A percentile compares a stretch with the other conserved stretches of the same genome.
Conservation (phyloP, 2,888 invertebrate species). For the Augiades crinisus region DNA sequence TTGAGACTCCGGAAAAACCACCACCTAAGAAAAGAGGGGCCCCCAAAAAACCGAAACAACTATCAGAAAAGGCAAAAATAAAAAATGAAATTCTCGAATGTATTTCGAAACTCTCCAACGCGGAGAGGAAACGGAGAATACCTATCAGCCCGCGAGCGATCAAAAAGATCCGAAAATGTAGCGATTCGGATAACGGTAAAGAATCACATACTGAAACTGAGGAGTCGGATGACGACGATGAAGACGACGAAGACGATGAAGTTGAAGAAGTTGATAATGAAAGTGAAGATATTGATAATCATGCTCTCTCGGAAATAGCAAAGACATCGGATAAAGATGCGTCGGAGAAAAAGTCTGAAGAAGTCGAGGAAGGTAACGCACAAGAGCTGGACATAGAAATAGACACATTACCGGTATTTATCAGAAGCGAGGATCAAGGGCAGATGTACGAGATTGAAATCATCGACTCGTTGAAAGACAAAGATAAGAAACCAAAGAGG, state of each 20-base stretch:
- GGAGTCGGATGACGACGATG: not conserved
- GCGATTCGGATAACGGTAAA: not conserved
- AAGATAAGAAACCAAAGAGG: not conserved
- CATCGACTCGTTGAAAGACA: conserved; percentile 13
- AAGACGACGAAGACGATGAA: not conserved
- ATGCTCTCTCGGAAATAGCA: not conserved
- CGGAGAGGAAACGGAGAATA: not conserved
- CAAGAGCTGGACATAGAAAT: conserved; percentile 33
- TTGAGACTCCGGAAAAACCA: too few relatives aligned
- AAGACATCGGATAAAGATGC: not conserved
- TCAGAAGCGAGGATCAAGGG: conserved; percentile 33
- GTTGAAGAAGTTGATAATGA: too few relatives aligned
- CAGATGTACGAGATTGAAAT: conserved; percentile 42
- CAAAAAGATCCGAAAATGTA: not conserved
- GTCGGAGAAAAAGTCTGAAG: too few relatives aligned
- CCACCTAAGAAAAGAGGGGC: conserved; percentile 14
- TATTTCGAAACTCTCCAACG: not conserved
- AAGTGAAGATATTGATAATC: not conserved
- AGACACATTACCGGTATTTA: conserved; percentile 35
- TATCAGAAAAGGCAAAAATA: conserved; percentile 22
- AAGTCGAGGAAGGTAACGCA: not conserved
- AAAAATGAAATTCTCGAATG: conserved; percentile 29
- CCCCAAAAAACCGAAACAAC: too few relatives aligned
- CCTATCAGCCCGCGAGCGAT: conserved; percentile 5
- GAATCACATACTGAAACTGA: not conserved